phyloP scores from a whole-genome alignment of 1,140 invertebrate genomes.

The Bemisia tabaci region DNA sequence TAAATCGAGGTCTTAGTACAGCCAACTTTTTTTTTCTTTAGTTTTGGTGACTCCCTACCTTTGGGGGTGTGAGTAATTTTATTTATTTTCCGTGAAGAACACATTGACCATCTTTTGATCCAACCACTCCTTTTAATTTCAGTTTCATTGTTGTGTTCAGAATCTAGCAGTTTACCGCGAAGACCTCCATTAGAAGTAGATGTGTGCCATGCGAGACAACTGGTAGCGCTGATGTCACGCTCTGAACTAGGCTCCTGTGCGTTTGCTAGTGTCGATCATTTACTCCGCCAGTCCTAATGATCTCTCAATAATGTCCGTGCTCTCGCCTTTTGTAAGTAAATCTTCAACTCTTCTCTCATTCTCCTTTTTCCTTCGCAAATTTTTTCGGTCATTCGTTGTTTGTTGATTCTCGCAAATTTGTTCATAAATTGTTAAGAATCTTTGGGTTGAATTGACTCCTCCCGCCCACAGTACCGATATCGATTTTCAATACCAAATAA shows the following conservation, averaged over 20 bases:
- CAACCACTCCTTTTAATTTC: no score
- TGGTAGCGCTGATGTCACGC: slow-evolving; percentile 78
- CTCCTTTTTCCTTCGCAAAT: neutral
- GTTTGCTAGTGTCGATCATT: slow-evolving; percentile 69
- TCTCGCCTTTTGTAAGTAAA: neutral
- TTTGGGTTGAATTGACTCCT: no score
- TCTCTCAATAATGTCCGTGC: neutral
- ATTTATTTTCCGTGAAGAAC: no score
- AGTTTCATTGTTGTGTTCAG: slow-evolving; percentile 37
- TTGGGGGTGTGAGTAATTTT: no score
- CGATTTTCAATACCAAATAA: no score
- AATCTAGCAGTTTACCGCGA: slow-evolving; percentile 75
- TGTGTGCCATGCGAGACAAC: slow-evolving; percentile 72
- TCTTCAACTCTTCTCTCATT: neutral
- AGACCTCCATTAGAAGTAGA: slow-evolving; percentile 84
- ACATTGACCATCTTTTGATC: no score
- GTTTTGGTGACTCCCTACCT: neutral
- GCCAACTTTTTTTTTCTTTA: neutral
- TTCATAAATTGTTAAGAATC: no score
- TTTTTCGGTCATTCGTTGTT: neutral
- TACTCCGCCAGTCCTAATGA: slow-evolving; percentile 32
- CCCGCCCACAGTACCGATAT: no score
- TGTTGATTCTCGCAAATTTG: neutral
- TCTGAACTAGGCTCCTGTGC: slow-evolving; percentile 84
- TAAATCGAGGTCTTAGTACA: neutral